Base-by-base conservation (phyloP, 2,888 invertebrate genomes). In the Philereme transversata region DNA sequence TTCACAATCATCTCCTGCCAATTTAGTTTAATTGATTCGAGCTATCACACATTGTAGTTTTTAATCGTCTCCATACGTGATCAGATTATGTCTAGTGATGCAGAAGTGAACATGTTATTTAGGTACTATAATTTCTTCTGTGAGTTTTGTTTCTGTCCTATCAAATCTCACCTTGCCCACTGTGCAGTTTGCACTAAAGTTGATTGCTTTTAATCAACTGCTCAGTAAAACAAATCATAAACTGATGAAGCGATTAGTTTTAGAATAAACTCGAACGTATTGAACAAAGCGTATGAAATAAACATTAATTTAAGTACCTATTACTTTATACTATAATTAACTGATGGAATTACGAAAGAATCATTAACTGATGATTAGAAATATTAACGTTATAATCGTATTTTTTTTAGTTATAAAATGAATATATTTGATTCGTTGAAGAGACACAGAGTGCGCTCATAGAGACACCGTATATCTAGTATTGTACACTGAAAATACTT, bases 131-230 rank as follows among this genome's bases (percentile, higher is more conserved):
- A 43, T n/a, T 43, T 43, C 4, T 43, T 5, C 43, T n/a, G n/a
- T 43, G 10, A 38, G n/a, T n/a, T 43, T n/a, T 3, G 11, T 10
- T 22, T 6, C 79, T 72, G 72, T 70, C 77, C 75, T 68, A 73
- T 78, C 74, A 74, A 79, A 75, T 72, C 70, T 47, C 58, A 63
- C 55, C 63, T 67, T 64, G 69, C 66, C 60, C 72, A 73, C 73
- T 71, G 67, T 73, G 73, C 72, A 65, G 46, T 35, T 22, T 33
- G 35, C 54, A 40, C 71, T 75, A 76, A 68, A 75, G 77, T 78
- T 79, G 77, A 84, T 82, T 81, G 71, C 76, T 76, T 79, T 73
- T 71, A 76, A 60, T 62, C 63, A 65, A 65, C 54, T 55, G 47
- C 43, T 52, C 53, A 51, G 57, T 57, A 54, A 63, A 66, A 55